Evolutionary conservation across 2,113 vertebrate species (phyloP).

Genomic region (Corythoichthys intestinalis): DNA sequence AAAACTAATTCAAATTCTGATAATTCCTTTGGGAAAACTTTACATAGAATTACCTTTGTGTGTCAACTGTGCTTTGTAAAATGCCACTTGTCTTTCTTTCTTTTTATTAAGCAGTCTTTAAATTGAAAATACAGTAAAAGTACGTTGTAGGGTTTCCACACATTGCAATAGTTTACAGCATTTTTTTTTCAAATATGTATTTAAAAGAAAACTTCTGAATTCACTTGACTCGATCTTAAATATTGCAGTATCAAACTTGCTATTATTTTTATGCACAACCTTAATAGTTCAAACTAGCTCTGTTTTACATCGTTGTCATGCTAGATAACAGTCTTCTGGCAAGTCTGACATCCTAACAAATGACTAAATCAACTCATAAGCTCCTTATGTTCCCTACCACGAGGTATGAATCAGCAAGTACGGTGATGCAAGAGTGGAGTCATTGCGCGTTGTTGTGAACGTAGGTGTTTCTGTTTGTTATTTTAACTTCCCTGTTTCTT

Average conservation of each 20-base stretch:
- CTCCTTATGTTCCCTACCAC: constrained; percentile 46
- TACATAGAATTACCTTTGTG: too few species aligned
- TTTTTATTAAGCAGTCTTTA: too few species aligned
- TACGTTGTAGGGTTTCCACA: too few species aligned
- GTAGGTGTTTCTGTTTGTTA: neutral
- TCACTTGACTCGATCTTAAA: neutral
- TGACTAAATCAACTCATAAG: constrained; percentile 55
- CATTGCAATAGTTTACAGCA: too few species aligned
- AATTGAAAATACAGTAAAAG: too few species aligned
- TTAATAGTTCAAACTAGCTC: constrained; percentile 8
- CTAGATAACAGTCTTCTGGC: constrained; percentile 32
- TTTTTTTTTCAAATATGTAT: too few species aligned
- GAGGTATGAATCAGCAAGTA: constrained; percentile 49
- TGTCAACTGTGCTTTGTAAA: too few species aligned
- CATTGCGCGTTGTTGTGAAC: neutral
- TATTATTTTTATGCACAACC: neutral
- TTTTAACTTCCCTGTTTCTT: constrained; percentile 18
- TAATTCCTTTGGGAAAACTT: too few species aligned
- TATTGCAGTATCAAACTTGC: neutral
- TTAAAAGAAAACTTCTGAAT: too few species aligned
- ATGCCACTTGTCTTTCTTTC: too few species aligned
- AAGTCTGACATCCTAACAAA: constrained; percentile 45
- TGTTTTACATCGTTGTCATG: constrained; percentile 31
- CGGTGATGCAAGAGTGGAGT: constrained; percentile 10
- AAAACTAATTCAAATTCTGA: too few species aligned